Evolutionary conservation across 2,113 vertebrate species (phyloP).

Genomic region (Pluvianellus socialis): DNA sequence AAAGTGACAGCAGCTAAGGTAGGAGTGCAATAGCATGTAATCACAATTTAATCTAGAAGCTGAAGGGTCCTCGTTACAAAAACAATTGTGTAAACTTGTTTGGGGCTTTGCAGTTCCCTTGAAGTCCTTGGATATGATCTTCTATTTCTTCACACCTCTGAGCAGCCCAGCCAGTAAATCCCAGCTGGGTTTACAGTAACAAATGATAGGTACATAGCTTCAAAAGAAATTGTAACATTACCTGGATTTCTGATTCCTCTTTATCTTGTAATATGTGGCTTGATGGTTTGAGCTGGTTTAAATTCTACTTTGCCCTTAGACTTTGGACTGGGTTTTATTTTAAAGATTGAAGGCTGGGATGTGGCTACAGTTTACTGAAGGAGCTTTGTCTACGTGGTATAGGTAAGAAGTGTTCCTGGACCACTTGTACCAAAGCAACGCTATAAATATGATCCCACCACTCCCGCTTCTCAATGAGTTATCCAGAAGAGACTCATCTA

Average conservation of each 20-base stretch:
- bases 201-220: fast-evolving
- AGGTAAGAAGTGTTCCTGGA: neutral
- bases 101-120: neutral
- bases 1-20: neutral
- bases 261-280: neutral
- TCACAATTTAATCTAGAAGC: neutral
- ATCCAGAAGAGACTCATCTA: neutral
- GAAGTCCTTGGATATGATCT: neutral
- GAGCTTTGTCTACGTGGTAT: neutral
- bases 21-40: neutral
- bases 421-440: neutral
- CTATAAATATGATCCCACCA: neutral
- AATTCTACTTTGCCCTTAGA: neutral
- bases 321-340: neutral
- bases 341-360: neutral
- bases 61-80: neutral
- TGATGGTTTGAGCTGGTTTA: neutral
- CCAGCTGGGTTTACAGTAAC: neutral
- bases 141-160: neutral
- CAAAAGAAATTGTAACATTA: neutral
- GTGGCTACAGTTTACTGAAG: neutral
- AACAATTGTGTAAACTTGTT: neutral
- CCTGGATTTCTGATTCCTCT: neutral
- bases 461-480: neutral
- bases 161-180: neutral